Conservation (phyloP, 2,888 invertebrate genomes). For the Lithophane leautieri region DNA sequence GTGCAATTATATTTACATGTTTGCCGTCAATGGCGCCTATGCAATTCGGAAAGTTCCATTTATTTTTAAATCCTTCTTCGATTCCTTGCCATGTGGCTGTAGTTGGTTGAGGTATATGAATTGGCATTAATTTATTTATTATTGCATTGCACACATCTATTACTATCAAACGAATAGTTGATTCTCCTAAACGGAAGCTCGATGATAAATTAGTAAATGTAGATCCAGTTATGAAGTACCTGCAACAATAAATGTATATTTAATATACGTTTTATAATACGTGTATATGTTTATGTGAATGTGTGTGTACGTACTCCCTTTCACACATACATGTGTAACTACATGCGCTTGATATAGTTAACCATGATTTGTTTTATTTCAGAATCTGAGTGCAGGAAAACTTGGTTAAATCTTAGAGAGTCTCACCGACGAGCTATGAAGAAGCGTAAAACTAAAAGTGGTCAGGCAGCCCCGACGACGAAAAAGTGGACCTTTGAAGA, state of each 20-base stretch:
- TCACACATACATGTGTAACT: slow-evolving; percentile 43
- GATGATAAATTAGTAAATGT: slow-evolving; percentile 59
- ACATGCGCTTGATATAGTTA: slow-evolving; percentile 50
- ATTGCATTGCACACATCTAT: slow-evolving; percentile 62
- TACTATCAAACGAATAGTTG: slow-evolving; percentile 58
- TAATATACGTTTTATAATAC: slow-evolving; percentile 45
- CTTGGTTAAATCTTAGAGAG: slow-evolving; percentile 62
- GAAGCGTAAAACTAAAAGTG: slow-evolving; percentile 63
- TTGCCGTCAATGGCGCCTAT: slow-evolving; percentile 52
- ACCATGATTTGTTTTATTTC: slow-evolving; percentile 58
- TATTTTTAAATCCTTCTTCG: slow-evolving; percentile 47
- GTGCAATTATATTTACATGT: slow-evolving; percentile 49
- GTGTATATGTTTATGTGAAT: slow-evolving; percentile 45
- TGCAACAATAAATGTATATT: slow-evolving; percentile 55
- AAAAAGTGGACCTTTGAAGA: slow-evolving; percentile 65
- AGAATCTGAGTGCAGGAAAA: slow-evolving; percentile 63
- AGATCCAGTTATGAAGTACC: slow-evolving; percentile 62
- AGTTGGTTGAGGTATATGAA: slow-evolving; percentile 54
- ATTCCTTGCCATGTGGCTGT: slow-evolving; percentile 43
- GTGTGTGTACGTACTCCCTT: slow-evolving; percentile 48
- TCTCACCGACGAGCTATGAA: slow-evolving; percentile 57
- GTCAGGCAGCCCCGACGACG: slow-evolving; percentile 61
- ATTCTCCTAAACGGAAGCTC: slow-evolving; percentile 60
- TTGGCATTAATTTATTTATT: slow-evolving; percentile 60
- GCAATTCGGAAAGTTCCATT: slow-evolving; percentile 55